Evolutionary conservation across 1,140 invertebrate genomes (phyloP).

Genomic region (Aradophagus sp.): DNA sequence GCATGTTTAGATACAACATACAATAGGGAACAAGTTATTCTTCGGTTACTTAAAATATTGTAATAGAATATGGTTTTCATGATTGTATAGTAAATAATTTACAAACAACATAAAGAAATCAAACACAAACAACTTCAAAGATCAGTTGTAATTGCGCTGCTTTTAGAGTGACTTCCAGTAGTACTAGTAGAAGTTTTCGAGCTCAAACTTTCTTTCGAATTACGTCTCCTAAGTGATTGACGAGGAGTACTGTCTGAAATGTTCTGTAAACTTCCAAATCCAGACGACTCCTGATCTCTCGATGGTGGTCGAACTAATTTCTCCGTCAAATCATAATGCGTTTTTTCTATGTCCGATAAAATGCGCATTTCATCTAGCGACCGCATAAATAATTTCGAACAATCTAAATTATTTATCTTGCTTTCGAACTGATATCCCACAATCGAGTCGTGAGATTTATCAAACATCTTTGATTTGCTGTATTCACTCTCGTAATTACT

Average conservation of each 20-base stretch:
- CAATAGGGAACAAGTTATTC: no score
- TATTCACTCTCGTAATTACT: conserved; percentile 31
- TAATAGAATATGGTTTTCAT: no score
- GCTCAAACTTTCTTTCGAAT: conserved; percentile 54
- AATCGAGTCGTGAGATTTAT: conserved; percentile 46
- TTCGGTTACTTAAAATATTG: no score
- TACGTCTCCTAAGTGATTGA: conserved; percentile 11
- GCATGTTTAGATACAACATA: no score
- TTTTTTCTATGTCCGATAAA: conserved; percentile 28
- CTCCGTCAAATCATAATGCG: conserved; percentile 21
- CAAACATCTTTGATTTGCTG: conserved; percentile 24
- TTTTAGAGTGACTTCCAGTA: conserved; percentile 40
- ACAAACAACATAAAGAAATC: no score
- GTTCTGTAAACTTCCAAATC: conserved; percentile 65
- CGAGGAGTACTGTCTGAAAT: conserved; percentile 42
- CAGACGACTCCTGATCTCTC: conserved; percentile 62
- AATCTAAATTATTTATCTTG: conserved; percentile 7
- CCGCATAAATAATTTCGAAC: conserved; percentile 21
- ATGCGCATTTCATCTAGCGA: conserved; percentile 42
- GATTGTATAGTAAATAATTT: no score
- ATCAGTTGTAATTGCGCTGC: conserved; percentile 54
- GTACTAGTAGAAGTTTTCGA: conserved; percentile 48
- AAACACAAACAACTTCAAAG: conserved; percentile 50
- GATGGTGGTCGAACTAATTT: conserved; percentile 53
- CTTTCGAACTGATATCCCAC: conserved; percentile 40